Evolutionary conservation across 2,888 invertebrate species (phyloP), one percentile per base, ranked within the genome.

Genomic region (Pammene fasciana): DNA sequence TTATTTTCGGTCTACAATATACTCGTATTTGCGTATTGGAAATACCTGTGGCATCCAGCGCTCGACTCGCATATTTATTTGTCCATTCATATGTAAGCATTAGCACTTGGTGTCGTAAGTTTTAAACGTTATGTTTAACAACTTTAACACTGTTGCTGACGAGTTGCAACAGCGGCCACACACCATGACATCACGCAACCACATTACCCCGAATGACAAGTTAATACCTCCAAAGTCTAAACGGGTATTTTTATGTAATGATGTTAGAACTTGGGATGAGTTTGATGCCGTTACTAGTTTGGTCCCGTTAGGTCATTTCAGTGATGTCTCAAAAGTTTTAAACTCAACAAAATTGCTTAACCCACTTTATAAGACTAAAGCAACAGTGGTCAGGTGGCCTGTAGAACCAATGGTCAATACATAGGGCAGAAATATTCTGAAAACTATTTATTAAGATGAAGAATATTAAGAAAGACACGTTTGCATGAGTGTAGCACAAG

Each of bases 81-180:
- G 41, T 57, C 41, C 10, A 57, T 57, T 43, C 43, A 18, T 13
- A 55, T 16, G 54, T 45, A 43, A 57, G 56, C 26, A 26, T 54
- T 36, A 38, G 38, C 38, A 26, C 16, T 8, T 26, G 10, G 48
- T 61, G 48, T 61, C 61, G 61, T 34, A 61, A 48, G 13, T 46
- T n/a, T 38, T 41, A 52, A 62, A 62, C 50, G 62, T 41, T 50
- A n/a, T 41, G 62, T 62, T 62, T 62, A 62, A 52, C 62, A 62
- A 38, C 41, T 62, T 62, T 52, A 62, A 52, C 62, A 62, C 62
- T 18, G 46, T n/a, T 38, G 36, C 6, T 38, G 46, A 16, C 46
- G 10, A 14, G 54, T 54, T 54, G 6, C 34, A n/a, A 7, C 9
- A 48, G 5, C 2, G 10, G 46, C 34, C 46, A 41, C 52, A 48